Base-by-base conservation (phyloP, 1,140 invertebrate genomes). In the Kradibia gibbosae region DNA sequence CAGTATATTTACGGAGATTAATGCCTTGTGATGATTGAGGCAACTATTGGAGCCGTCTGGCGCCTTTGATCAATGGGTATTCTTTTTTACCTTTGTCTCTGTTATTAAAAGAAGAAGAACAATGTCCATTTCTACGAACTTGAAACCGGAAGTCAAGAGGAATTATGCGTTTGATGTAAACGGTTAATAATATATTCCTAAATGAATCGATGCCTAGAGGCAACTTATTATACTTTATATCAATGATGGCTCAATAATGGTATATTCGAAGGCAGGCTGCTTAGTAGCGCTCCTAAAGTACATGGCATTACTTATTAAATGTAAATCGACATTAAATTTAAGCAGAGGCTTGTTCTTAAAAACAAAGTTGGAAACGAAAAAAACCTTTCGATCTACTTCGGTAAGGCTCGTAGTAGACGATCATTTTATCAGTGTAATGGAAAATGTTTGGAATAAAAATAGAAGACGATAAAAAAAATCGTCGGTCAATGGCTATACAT, bases 31-130 rank as follows among this genome's bases (percentile, higher is more conserved):
- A 15, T 13, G 55, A 76, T 65, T 57, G 53, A 22, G 73, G 36
- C 60, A 75, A 75, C 36, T 42, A 75, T 60, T 75, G 42, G 31
- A 60, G 25, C 5, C 34, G 15, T 60, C 55, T 53, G 28, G 22
- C n/a, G 22, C 36, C 57, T 48, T 60, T 36, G 74, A 60, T 39
- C 1, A 36, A 76, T 10, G 20, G 11, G 45, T 25, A 13, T 11
- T n/a, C 20, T 75, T 39, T 28, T 11, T 53, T 39, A 11, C 25
- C 31, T 48, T 45, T 28, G n/a, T 53, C 36, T 15, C 17, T 2
- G 53, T 53, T 74, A 13, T 42, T 70, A 17, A 42, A 42, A 42
- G 67, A 42, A 70, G 45, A 39, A 11, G 34, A 62, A 62, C 11
- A 10, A 60, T 7, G 31, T 20, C 15, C 50, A 20, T 11, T 53